Percentiles rank a stretch among this genome's conserved stretches.
These are phyloP conservation scores for Ceyx melanurus DNA, from an alignment of 2,113 vertebrate species.

Conservation along the genomic window DNA sequence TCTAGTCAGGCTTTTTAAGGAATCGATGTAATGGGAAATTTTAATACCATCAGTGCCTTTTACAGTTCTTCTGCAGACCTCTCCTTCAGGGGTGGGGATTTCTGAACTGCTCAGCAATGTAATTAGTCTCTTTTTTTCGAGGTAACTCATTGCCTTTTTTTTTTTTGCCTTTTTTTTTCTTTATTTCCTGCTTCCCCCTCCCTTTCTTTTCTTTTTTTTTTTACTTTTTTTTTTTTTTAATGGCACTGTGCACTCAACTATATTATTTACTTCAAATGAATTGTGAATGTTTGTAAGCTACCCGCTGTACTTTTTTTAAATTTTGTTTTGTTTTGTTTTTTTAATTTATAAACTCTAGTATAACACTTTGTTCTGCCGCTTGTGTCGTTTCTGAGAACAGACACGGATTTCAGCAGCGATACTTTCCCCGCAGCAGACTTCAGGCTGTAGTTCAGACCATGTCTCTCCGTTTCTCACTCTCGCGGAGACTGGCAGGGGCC, in stretches of 20 bases:
- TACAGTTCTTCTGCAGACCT: constrained; percentile 23
- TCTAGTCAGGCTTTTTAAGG: constrained; percentile 47
- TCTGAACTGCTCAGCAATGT: constrained; percentile 18
- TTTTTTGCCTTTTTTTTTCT: neutral
- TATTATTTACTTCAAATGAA: constrained; percentile 72
- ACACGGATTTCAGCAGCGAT: neutral
- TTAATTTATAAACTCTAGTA: constrained; percentile 84
- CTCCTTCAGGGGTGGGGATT: neutral
- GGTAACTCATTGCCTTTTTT: neutral
- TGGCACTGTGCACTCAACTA: constrained; percentile 78
- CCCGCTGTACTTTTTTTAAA: constrained; percentile 55
- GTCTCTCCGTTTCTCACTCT: neutral
- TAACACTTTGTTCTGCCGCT: constrained; percentile 5
- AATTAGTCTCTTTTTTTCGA: constrained; percentile 29
- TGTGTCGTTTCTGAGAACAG: constrained; percentile 50
- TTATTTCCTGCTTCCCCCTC: neutral
- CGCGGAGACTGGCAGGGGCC: neutral
- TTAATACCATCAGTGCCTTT: constrained; percentile 30
- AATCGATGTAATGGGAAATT: constrained; percentile 13
- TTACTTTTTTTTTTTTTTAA: constrained; percentile 36
- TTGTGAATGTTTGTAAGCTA: constrained; percentile 76
- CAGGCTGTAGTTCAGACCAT: neutral
- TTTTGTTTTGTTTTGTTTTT: neutral
- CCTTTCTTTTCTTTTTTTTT: neutral
- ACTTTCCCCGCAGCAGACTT: neutral